Percentiles rank a stretch among this genome's conserved stretches.
Evolutionary conservation across 2,888 invertebrate genomes (phyloP).

Genomic region (Bimastos eiseni): DNA sequence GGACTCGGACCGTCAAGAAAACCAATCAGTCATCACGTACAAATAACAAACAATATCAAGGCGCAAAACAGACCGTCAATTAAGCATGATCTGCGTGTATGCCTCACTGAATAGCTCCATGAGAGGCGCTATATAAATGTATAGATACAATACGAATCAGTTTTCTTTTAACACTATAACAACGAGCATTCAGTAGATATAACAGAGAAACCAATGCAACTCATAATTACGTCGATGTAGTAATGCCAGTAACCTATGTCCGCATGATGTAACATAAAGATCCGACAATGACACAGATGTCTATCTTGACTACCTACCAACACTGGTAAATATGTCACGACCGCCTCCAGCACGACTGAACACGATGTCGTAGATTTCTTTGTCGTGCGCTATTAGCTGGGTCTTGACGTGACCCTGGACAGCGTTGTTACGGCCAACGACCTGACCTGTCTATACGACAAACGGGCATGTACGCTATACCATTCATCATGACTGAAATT

Average conservation of each 20-base stretch:
- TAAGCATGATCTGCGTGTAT: background rate
- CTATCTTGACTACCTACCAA: conserved; percentile 67
- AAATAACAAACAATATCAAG: conserved; percentile 69
- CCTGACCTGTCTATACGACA: conserved; percentile 65
- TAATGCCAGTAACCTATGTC: no score
- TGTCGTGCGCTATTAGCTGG: conserved; percentile 97
- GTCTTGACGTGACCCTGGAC: conserved; percentile 97
- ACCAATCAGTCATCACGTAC: conserved; percentile 59
- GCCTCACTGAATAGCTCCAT: no score
- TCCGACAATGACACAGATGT: background rate
- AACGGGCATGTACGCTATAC: background rate
- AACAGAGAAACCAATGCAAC: no score
- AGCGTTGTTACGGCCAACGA: conserved; percentile 83
- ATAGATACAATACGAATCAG: no score
- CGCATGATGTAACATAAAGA: background rate
- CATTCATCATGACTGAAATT: background rate
- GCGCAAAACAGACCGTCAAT: conserved; percentile 63
- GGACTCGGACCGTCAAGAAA: conserved; percentile 61
- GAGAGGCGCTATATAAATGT: no score
- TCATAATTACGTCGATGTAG: no score
- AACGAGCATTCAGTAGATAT: no score
- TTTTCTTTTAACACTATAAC: no score
- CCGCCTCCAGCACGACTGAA: conserved; percentile 97
- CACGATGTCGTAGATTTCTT: conserved; percentile 99
- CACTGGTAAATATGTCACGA: conserved; percentile 97